Base-by-base conservation (phyloP, 1,140 invertebrate genomes). In the Formica selysi region DNA sequence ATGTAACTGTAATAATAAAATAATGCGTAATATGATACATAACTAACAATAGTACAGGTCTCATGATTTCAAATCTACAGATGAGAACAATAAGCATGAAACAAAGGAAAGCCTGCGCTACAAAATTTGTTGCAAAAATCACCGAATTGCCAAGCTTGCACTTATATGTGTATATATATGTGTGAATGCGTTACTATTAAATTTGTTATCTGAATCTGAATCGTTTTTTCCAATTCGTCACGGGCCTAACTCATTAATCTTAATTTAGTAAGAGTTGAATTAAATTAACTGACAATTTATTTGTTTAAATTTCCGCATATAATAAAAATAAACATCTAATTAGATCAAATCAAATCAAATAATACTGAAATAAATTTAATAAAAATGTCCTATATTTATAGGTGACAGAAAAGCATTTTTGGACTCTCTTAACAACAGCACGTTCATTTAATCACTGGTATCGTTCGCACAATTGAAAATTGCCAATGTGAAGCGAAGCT, bases 1-100 rank as follows among this genome's bases (percentile, higher is more conserved):
- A 83, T 83, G 79, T 61, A 83, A 73, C 79, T 83, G 79, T 73
- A 83, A 83, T 80, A 54, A 67, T 74, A 84, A 62, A 85, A 59
- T 67, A 64, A 85, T 79, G 44, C n/a, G 29, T 26, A 85, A 85
- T 1, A 79, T 85, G 73, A 85, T 83, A 61, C 48, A 61, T 74
- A 83, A 73, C 13, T 62, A 54, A 73, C 29, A 71, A 22, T 44
- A 32, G 22, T 67, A 73, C 8, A 32, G 10, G 7, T 57, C 13
- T 44, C 26, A 32, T 13, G 16, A 67, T 51, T 13, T 51, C 38
- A 62, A 29, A 70, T 19, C 19, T 73, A 44, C 41, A 61, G 73
- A 54, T 32, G 29, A 51, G 26, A 48, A 62, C 51, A 41, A 70
- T 36, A 16, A 36, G 67, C 67, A 19, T n/a, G 19, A 57, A 70